Evolutionary conservation across 1,140 invertebrate genomes (phyloP).

Genomic region (Scaptomyza hsui): DNA sequence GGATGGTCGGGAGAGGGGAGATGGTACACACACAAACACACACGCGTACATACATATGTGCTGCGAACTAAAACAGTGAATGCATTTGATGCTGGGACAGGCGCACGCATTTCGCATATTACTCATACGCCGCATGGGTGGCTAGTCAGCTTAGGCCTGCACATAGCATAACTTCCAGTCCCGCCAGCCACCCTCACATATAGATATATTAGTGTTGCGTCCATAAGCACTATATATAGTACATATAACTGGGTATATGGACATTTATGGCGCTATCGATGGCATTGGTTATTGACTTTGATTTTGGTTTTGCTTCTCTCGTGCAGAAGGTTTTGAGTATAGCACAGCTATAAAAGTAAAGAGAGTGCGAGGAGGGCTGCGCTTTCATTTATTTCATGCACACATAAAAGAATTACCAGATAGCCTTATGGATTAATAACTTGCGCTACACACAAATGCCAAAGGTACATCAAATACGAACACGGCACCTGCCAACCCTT

Average conservation of each 20-base stretch:
- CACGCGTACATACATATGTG: slow-evolving; percentile 2
- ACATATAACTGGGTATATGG: slow-evolving; percentile 28
- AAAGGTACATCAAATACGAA: slow-evolving; percentile 50
- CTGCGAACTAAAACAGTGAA: slow-evolving; percentile 56
- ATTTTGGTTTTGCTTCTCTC: slow-evolving; percentile 47
- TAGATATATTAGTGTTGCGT: background rate
- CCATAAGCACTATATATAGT: slow-evolving; percentile 13
- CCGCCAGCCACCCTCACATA: background rate
- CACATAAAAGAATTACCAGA: slow-evolving; percentile 61
- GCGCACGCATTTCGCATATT: slow-evolving; percentile 62
- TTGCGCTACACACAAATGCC: slow-evolving; percentile 58
- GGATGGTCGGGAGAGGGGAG: background rate
- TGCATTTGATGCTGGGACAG: slow-evolving; percentile 57
- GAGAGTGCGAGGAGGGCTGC: background rate
- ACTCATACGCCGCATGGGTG: slow-evolving; percentile 65
- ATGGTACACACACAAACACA: slow-evolving; percentile 28
- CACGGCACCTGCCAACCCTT: background rate
- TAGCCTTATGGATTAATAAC: slow-evolving; percentile 76
- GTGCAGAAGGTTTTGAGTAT: slow-evolving; percentile 35
- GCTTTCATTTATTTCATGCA: slow-evolving; percentile 27
- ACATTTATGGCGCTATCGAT: slow-evolving; percentile 73
- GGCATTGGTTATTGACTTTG: slow-evolving; percentile 82
- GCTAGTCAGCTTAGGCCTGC: slow-evolving; percentile 54
- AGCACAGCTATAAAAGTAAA: background rate
- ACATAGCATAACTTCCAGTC: slow-evolving; percentile 2